phyloP scores from a whole-genome alignment of 2,113 vertebrate genomes.

The Polyodon spathula region DNA sequence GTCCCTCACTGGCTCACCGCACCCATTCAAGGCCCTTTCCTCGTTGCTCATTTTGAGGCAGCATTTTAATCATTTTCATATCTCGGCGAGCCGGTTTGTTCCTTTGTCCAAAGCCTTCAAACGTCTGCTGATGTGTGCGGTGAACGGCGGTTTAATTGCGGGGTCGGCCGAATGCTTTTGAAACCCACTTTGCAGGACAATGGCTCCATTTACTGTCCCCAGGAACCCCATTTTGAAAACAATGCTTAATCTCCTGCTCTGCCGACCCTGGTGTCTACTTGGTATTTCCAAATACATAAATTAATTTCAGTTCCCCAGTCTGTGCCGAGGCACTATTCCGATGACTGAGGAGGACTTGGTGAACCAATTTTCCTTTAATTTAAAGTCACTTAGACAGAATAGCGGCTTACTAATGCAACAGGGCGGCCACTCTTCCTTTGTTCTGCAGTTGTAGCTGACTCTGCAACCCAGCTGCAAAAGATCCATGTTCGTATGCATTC shows the following conservation, averaged over 20 bases:
- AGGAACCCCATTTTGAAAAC: conserved; percentile 33
- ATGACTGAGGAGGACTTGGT: too few relatives aligned
- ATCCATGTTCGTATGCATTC: too few relatives aligned
- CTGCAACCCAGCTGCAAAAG: too few relatives aligned
- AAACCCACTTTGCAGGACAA: conserved; percentile 57
- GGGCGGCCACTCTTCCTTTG: too few relatives aligned
- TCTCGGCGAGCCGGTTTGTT: neutral
- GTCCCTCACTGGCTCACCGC: conserved; percentile 36
- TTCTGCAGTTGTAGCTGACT: too few relatives aligned
- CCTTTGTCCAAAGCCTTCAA: conserved; percentile 54
- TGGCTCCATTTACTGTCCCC: conserved; percentile 32
- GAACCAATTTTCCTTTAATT: neutral
- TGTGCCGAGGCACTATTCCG: too few relatives aligned
- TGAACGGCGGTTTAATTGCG: conserved; percentile 42
- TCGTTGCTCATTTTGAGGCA: conserved; percentile 4
- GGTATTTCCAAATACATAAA: conserved; percentile 46
- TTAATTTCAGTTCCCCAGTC: conserved; percentile 28
- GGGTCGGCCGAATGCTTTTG: conserved; percentile 38
- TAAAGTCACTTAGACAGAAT: too few relatives aligned
- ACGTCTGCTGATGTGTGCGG: conserved; percentile 40
- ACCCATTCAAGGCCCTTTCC: conserved; percentile 32
- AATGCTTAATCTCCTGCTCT: conserved; percentile 41
- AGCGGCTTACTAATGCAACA: too few relatives aligned
- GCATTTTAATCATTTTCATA: neutral
- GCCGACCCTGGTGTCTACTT: conserved; percentile 22